Evolutionary conservation across 2,797 vertebrate genomes (phyloP), one percentile per base, ranked within the genome.

Genomic region (Melanotaenia parkinsoni): DNA sequence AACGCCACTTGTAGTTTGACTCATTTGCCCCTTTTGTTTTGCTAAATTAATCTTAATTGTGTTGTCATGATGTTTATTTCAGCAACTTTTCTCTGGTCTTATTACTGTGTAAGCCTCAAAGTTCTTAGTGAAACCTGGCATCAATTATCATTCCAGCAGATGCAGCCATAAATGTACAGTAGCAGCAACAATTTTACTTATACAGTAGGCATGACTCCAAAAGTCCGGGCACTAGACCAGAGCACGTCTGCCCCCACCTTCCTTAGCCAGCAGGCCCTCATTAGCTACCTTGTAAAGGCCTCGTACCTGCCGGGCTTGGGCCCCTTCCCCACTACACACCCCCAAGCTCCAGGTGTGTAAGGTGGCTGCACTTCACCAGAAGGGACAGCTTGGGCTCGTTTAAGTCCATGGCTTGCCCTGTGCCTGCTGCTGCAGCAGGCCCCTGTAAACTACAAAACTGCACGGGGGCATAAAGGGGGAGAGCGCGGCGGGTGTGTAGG

Each of bases 221-320:
- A 82, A 75, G 79, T 64, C 91, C 22, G 64, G 74, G 85, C 83
- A 86, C 78, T 81, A 85, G 86, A 89, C 86, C 81, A 82, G 79
- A 87, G 80, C 84, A 50, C 71, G 70, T 79, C 85, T 75, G 70
- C 86, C 88, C 77, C 79, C 82, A 68, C 77, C 79, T 86, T 75
- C 76, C 65, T 76, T n/a, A 74, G 88, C 81, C 91, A 91, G 91
- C 88, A 89, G 88, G 87, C 81, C 89, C 92, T 93, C 92, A 94
- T 94, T 94, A 93, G 89, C 80, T 79, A 77, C 80, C 91, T 92
- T 89, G 86, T 93, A 93, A 93, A 92, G 88, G 76, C 88, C 83
- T 86, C 63, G 82, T 91, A 92, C 92, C 92, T 93, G 88, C 91
- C 78, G 76, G 88, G 86, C 70, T 53, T 47, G 86, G 89, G 89